Evolutionary conservation across 1,140 invertebrate genomes (phyloP).

Genomic region (Tigriopus japonicus): DNA sequence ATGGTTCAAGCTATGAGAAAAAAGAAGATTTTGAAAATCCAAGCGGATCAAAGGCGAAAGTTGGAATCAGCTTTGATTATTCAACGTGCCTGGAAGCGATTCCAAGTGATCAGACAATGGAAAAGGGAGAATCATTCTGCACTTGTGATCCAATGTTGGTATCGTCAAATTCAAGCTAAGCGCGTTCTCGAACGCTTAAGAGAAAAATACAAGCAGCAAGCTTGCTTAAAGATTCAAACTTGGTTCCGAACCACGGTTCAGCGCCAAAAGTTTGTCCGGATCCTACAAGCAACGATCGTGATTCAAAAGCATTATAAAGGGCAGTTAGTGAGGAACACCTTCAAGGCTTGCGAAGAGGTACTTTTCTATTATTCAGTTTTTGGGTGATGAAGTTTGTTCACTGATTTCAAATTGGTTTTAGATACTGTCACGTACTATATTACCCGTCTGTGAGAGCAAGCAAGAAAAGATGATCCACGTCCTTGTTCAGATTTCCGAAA

Average conservation of each 20-base stretch:
- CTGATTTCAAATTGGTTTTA: background rate
- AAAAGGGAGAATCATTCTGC: no score
- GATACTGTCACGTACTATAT: background rate
- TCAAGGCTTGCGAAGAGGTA: background rate
- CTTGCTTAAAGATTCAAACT: no score
- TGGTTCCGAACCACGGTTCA: no score
- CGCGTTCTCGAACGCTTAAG: no score
- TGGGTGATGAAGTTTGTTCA: no score
- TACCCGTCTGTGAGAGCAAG: background rate
- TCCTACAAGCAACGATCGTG: background rate
- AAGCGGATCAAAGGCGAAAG: background rate
- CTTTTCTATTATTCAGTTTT: background rate
- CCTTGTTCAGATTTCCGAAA: background rate
- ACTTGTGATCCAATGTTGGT: no score
- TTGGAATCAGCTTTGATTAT: background rate
- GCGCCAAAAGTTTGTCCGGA: background rate
- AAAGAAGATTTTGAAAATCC: background rate
- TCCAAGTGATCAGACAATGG: no score
- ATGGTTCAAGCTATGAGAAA: background rate
- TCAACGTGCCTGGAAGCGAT: no score
- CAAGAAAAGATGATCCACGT: background rate
- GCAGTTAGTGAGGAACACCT: background rate
- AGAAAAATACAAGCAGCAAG: no score
- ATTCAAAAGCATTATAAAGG: background rate
- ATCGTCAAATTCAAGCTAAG: no score